These are phyloP conservation scores for Fragum sueziense DNA, from an alignment of 2,888 invertebrate species.

Conservation along the genomic window DNA sequence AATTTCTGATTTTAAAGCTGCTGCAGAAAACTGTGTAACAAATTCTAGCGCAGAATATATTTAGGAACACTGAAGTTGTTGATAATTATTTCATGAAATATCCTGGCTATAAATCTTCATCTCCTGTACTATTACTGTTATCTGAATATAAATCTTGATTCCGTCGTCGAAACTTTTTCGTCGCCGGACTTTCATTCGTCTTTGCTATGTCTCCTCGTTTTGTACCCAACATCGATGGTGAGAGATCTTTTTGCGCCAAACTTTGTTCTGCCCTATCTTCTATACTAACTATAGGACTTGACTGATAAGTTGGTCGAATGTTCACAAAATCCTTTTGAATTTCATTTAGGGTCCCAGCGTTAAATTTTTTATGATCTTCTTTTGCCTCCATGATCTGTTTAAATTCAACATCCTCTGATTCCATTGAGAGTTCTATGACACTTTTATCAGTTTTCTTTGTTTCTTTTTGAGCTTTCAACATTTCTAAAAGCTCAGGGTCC, in stretches of 20 bases:
- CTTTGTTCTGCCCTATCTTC: constrained; percentile 52
- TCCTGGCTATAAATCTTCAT: constrained; percentile 5
- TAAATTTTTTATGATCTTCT: constrained; percentile 23
- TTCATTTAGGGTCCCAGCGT: constrained; percentile 33
- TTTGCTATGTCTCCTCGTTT: constrained; percentile 54
- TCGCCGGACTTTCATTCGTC: constrained; percentile 59
- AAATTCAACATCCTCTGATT: constrained; percentile 56
- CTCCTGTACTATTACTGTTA: constrained; percentile 30
- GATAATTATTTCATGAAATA: no score
- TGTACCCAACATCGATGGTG: constrained; percentile 37
- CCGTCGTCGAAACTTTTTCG: constrained; percentile 63
- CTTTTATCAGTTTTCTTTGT: constrained; percentile 31
- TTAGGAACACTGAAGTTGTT: no score
- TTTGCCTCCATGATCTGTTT: constrained; percentile 60
- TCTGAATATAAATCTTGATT: constrained; percentile 63
- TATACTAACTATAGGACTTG: constrained; percentile 61
- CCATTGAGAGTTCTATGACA: constrained; percentile 37
- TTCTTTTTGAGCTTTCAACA: constrained; percentile 55
- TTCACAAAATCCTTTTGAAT: constrained; percentile 44
- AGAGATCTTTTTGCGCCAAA: constrained; percentile 23
- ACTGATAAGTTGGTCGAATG: constrained; percentile 54
- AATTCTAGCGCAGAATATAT: no score
- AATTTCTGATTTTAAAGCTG: no score
- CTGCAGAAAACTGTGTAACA: no score
- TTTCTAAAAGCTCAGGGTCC: constrained; percentile 61